Conservation (phyloP, 2,888 invertebrate species). For the Lymantria dispar region DNA sequence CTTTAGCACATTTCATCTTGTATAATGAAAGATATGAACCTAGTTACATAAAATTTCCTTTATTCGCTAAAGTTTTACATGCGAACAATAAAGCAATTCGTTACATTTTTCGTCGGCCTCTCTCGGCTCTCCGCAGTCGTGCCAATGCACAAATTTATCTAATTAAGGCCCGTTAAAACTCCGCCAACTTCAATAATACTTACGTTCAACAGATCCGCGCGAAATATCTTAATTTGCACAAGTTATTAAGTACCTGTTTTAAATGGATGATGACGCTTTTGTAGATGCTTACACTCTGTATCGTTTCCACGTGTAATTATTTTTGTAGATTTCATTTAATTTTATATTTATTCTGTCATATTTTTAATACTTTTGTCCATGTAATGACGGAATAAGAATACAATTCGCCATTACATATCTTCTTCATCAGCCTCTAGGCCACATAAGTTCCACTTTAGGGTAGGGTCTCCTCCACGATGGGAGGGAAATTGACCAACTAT, state of each 20-base stretch:
- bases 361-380: too few species aligned
- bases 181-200: conserved; percentile 31
- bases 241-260: conserved; percentile 39
- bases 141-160: conserved; percentile 37
- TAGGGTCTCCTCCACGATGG: too few species aligned
- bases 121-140: conserved; percentile 20
- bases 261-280: conserved; percentile 27
- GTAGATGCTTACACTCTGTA: conserved; percentile 11
- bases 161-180: conserved; percentile 38
- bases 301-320: conserved; percentile 1
- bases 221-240: conserved; percentile 40
- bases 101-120: conserved; percentile 26
- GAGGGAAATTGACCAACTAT: too few species aligned
- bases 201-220: conserved; percentile 36
- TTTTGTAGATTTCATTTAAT: neutral
- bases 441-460: too few species aligned
- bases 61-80: neutral
- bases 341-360: too few species aligned
- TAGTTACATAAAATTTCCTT: neutral
- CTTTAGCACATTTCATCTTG: too few species aligned
- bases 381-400: too few species aligned
- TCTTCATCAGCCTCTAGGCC: too few species aligned
- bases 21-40: too few species aligned
- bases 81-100: neutral
- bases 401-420: too few species aligned